Evolutionary conservation across 2,888 invertebrate species (phyloP).

Genomic region (Polietes domitor): DNA sequence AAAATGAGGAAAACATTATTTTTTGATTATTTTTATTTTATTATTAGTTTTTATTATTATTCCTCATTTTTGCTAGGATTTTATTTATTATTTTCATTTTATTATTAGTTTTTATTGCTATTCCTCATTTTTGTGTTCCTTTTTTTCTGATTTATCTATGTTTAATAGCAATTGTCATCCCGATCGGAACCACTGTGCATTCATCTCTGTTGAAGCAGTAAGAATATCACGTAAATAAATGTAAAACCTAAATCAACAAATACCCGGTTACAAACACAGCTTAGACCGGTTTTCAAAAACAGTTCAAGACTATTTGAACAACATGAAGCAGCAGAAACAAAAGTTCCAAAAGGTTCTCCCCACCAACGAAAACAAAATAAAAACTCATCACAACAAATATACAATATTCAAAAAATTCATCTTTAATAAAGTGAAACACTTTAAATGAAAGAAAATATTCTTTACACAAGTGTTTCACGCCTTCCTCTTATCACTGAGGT

Average conservation of each 20-base stretch:
- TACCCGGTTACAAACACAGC: not conserved
- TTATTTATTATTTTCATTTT: too few relatives aligned
- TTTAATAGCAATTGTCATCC: too few relatives aligned
- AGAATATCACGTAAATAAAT: slow-evolving; percentile 2
- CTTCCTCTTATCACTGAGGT: not conserved
- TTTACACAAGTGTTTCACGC: slow-evolving; percentile 16
- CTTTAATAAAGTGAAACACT: not conserved
- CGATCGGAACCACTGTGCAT: too few relatives aligned
- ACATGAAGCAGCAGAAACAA: not conserved
- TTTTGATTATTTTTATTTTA: too few relatives aligned
- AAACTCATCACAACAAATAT: too few relatives aligned
- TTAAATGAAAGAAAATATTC: not conserved
- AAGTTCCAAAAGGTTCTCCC: not conserved
- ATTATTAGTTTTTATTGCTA: too few relatives aligned
- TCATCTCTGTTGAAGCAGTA: too few relatives aligned
- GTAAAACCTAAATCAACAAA: slow-evolving; percentile 29
- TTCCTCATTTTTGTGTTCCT: too few relatives aligned
- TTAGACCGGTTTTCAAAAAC: slow-evolving; percentile 16
- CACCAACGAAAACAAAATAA: not conserved
- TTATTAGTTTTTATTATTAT: too few relatives aligned
- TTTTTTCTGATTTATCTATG: too few relatives aligned
- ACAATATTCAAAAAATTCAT: not conserved
- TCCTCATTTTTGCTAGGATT: too few relatives aligned
- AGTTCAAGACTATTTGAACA: not conserved
- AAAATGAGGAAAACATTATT: not conserved